Base-by-base conservation (phyloP, 1,140 invertebrate species). In the Sesamia nonagrioides region DNA sequence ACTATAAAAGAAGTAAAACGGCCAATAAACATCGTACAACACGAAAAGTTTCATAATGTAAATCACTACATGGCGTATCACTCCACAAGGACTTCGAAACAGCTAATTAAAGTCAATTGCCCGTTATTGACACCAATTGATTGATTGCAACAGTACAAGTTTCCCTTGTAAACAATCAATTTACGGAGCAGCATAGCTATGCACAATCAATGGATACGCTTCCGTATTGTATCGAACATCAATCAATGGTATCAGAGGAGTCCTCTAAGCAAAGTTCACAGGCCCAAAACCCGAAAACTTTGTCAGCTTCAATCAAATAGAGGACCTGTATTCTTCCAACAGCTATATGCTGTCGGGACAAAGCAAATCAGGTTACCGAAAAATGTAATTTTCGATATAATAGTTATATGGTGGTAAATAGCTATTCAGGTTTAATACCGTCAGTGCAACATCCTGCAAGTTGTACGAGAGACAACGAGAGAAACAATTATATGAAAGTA, bases 81-180 rank as follows among this genome's bases (percentile, higher is more conserved):
- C 40, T 68, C 11, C 63, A 18, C 40, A 33, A 48, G 11, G 63
- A 15, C 18, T 58, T 42, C 35, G 37, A 58, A 58, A 45, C 21
- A 60, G n/a, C n/a, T 73, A 54, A 58, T 73, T 58, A 58, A 27
- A 58, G 71, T 56, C 71, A 73, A 73, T 73, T 73, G 54, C 35
- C 54, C 58, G 18, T 27, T 18, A 60, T 73, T 58, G 54, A 33
- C 50, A 73, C 42, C 71, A 60, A 73, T 73, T 73, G 37, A 73
- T 73, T 73, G 71, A 56, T 73, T 58, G 54, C 8, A 17, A 58
- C 18, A 21, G 52, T 21, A 35, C 13, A 54, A 2, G 7, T 42
- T 56, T 42, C 52, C 71, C 37, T 73, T 73, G 71, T 73, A 73
- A 60, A 73, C 71, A 73, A 58, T 58, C 52, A 42, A 35, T 58